A percentile compares a stretch with the other conserved stretches of the same genome.
phyloP scores from a whole-genome alignment of 2,888 invertebrate genomes.

The Mactromeris polynyma region DNA sequence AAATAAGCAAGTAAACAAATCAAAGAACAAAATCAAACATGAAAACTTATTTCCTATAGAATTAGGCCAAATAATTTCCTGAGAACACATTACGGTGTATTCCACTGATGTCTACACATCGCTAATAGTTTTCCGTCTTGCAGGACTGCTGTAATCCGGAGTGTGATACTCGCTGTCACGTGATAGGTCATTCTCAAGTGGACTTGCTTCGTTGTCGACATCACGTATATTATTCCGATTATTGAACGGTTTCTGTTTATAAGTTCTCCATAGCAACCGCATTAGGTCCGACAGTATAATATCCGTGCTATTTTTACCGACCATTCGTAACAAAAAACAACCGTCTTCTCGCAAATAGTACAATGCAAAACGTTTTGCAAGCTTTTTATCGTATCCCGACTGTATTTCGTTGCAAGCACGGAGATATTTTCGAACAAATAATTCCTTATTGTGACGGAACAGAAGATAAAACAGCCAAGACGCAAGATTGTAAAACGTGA shows the following conservation, averaged over 20 bases:
- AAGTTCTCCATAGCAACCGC: conserved; percentile 71
- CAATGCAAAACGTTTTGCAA: conserved; percentile 75
- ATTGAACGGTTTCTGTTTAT: conserved; percentile 60
- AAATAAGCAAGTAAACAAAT: no score
- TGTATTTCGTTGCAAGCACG: conserved; percentile 65
- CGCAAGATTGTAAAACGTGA: conserved; percentile 72
- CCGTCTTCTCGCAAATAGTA: conserved; percentile 78
- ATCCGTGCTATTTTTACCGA: conserved; percentile 76
- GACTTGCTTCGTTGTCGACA: neutral
- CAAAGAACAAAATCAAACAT: no score
- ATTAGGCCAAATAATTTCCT: neutral
- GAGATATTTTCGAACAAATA: conserved; percentile 74
- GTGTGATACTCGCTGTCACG: neutral
- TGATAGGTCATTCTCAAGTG: conserved; percentile 35
- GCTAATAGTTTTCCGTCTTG: conserved; percentile 30
- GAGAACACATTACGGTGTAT: conserved; percentile 17
- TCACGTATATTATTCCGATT: conserved; percentile 18
- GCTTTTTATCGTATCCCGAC: conserved; percentile 72
- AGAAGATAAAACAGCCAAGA: conserved; percentile 75
- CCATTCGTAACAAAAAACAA: conserved; percentile 73
- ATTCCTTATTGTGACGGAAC: conserved; percentile 68
- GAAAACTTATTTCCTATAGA: neutral
- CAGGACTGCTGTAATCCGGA: neutral
- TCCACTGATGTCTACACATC: conserved; percentile 29
- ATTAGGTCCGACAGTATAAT: conserved; percentile 75